Conservation (phyloP, 1,140 invertebrate species). For the Ceratitis capitata region DNA sequence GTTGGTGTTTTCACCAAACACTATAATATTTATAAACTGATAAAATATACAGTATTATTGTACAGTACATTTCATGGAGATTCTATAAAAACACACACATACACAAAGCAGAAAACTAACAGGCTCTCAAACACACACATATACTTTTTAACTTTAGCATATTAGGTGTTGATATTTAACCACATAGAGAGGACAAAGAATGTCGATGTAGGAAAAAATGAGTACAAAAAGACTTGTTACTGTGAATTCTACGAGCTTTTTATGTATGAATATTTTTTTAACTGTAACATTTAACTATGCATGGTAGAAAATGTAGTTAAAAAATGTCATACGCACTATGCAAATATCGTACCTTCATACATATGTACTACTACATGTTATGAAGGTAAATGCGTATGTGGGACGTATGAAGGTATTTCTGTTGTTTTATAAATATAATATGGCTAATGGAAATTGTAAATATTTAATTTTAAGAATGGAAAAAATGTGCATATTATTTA, state of each 20-base stretch:
- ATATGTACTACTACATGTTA: not conserved
- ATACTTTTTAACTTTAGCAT: no score
- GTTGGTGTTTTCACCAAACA: not conserved
- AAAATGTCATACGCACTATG: not conserved
- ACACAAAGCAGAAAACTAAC: not conserved
- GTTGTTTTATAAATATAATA: constrained; percentile 2
- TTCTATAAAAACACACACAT: not conserved
- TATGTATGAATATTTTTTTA: no score
- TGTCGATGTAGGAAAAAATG: no score
- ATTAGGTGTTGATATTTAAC: no score
- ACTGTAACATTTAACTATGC: no score
- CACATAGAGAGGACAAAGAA: no score
- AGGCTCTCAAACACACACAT: not conserved
- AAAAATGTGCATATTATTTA: not conserved
- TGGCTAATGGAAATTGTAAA: constrained; percentile 7
- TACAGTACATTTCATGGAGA: not conserved
- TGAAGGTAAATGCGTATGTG: not conserved
- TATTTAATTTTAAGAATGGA: not conserved
- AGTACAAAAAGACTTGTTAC: no score
- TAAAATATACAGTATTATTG: not conserved
- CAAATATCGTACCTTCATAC: not conserved
- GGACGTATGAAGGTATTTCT: not conserved
- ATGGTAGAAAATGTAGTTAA: not conserved
- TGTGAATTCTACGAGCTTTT: no score
- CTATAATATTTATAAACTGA: not conserved